Base-by-base conservation (phyloP, 92 coral and sea anemone genomes). In the Heteractis magnifica region DNA sequence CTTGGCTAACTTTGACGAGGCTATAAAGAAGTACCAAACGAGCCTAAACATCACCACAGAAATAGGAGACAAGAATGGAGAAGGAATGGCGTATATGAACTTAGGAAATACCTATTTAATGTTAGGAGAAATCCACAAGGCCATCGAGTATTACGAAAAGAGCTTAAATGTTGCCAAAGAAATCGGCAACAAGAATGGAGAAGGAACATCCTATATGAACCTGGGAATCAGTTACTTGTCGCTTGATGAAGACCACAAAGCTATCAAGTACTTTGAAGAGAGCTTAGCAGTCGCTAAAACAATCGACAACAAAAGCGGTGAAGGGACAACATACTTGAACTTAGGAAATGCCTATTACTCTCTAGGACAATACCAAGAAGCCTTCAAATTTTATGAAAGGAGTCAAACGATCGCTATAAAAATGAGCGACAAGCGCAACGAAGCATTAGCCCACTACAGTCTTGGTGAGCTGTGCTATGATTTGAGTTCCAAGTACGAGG, bases 51-150 rank as follows among this genome's bases (percentile, higher is more conserved):
- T 79, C 34, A 44, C 34, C 81, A 72, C 23, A 49, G 81, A 41
- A 5, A 15, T 75, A 6, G 85, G 79, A 20, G 75, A 86, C 71
- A 62, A 56, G 72, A 21, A 72, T 16, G 85, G 75, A 53, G 58
- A 79, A 26, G 85, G 23, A 80, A 44, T 16, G 6, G 73, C 76
- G 6, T 13, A 73, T 74, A 80, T 15, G 3, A 86, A 86, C 55
- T 62, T 80, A 15, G 89, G 89, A 8, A 72, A 49, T 81, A 51
- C 75, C 70, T 52, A 79, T 18, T 7, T 6, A 26, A 6, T 12
- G 6, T 50, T 79, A 11, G 72, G 76, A 15, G 59, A 53, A 0
- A 13, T 16, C 77, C 52, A 8, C 0, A 8, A 18, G 4, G 70
- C 70, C 23, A 18, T 62, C 23, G 1, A 62, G 23, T 62, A 62